These are phyloP conservation scores for Ditylenchus weischeri DNA, from an alignment of 2,888 invertebrate species.

Conservation along the genomic window DNA sequence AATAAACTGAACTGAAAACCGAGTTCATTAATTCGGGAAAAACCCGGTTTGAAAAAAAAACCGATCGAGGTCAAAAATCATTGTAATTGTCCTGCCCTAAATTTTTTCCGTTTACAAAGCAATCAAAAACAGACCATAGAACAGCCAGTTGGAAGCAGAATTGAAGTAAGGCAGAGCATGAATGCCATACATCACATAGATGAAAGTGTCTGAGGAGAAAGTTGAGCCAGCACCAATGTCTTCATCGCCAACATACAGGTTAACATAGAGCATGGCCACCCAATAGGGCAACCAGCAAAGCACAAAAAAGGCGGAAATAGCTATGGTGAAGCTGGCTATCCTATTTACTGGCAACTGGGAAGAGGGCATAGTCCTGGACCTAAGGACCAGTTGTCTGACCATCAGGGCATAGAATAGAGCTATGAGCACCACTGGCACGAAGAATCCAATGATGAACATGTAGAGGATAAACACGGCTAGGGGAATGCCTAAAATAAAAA, in stretches of 20 bases:
- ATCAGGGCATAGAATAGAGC: constrained; percentile 55
- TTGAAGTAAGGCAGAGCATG: constrained; percentile 57
- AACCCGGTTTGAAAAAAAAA: too few relatives aligned
- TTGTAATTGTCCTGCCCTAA: too few relatives aligned
- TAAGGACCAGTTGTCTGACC: constrained; percentile 48
- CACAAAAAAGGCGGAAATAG: constrained; percentile 55
- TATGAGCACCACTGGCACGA: constrained; percentile 51
- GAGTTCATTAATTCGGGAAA: too few relatives aligned
- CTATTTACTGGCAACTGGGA: constrained; percentile 51
- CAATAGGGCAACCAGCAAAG: constrained; percentile 58
- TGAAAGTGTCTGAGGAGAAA: constrained; percentile 24
- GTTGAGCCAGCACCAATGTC: constrained; percentile 23
- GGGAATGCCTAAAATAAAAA: constrained; percentile 10
- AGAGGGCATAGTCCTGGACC: constrained; percentile 39
- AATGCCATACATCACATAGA: constrained; percentile 57
- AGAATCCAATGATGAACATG: constrained; percentile 39
- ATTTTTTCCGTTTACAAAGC: background rate
- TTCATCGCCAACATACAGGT: constrained; percentile 33
- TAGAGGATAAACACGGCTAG: constrained; percentile 34
- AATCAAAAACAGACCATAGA: constrained; percentile 42
- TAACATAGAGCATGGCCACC: constrained; percentile 50
- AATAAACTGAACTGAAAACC: too few relatives aligned
- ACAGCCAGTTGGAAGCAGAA: constrained; percentile 54
- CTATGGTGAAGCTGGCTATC: constrained; percentile 56
- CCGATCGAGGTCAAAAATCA: too few relatives aligned